Percentiles rank a stretch among this genome's conserved stretches.
Evolutionary conservation across 2,797 vertebrate genomes (phyloP).

Genomic region (Myoxocephalus aenaeus): DNA sequence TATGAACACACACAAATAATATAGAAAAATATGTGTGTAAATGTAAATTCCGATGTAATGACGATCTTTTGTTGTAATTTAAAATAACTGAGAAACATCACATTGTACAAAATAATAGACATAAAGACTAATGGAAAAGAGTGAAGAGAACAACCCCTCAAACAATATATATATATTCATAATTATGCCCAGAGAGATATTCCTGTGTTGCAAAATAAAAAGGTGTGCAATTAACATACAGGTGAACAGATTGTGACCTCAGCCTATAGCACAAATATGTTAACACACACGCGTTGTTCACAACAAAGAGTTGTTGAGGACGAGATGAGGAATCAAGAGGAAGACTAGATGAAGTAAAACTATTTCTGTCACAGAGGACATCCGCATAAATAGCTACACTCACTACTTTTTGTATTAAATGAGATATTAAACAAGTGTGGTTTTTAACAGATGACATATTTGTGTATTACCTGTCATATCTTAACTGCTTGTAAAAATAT

Average conservation of each 20-base stretch:
- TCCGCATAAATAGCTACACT: background rate
- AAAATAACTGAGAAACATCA: constrained; percentile 5
- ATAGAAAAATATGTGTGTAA: background rate
- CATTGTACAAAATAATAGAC: background rate
- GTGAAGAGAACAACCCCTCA: constrained; percentile 7
- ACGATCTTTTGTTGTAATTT: background rate
- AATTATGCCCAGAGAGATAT: background rate
- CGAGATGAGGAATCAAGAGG: background rate
- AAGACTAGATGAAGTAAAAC: background rate
- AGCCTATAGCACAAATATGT: constrained; percentile 49
- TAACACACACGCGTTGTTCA: constrained; percentile 37
- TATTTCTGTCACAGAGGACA: background rate
- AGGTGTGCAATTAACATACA: constrained; percentile 66
- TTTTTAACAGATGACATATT: background rate
- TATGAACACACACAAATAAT: constrained; percentile 4
- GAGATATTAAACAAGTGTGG: background rate
- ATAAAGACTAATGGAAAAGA: constrained; percentile 7
- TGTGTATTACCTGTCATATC: background rate
- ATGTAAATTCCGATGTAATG: background rate
- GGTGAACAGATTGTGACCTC: constrained; percentile 66
- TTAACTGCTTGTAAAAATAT: background rate
- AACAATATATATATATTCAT: constrained; percentile 40
- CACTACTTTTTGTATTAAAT: background rate
- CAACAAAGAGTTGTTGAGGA: constrained; percentile 16
- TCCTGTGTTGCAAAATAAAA: constrained; percentile 36